Percentiles rank a stretch among this genome's conserved stretches.
These are phyloP conservation scores for Metopolophium dirhodum DNA, from an alignment of 1,140 invertebrate species.

Conservation along the genomic window DNA sequence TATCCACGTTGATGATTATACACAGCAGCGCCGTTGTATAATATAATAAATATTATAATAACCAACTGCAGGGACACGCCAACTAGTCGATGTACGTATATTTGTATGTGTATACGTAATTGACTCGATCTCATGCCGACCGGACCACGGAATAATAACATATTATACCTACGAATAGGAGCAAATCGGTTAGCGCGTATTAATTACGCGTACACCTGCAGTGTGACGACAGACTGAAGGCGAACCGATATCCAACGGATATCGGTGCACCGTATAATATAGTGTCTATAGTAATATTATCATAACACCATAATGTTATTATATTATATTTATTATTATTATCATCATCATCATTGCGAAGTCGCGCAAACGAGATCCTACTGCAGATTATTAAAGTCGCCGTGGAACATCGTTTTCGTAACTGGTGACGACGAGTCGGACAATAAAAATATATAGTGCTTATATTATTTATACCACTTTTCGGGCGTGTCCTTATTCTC, in stretches of 20 bases:
- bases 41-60: neutral
- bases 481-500: neutral
- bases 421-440: neutral
- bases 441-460: no score
- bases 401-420: neutral
- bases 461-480: neutral
- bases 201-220: neutral
- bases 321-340: no score
- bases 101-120: neutral
- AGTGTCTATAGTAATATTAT: neutral
- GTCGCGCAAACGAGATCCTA: neutral
- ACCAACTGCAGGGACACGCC: neutral
- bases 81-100: neutral
- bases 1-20: neutral
- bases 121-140: neutral
- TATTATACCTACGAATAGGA: neutral
- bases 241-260: neutral
- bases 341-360: neutral
- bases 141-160: neutral
- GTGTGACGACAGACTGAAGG: neutral
- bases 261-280: neutral
- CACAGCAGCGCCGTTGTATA: neutral
- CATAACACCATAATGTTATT: neutral
- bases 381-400: neutral
- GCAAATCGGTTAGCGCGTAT: neutral